Evolutionary conservation across 2,113 vertebrate species (phyloP), one percentile per base, ranked within the genome.

Genomic region (Megatriorchis doriae): DNA sequence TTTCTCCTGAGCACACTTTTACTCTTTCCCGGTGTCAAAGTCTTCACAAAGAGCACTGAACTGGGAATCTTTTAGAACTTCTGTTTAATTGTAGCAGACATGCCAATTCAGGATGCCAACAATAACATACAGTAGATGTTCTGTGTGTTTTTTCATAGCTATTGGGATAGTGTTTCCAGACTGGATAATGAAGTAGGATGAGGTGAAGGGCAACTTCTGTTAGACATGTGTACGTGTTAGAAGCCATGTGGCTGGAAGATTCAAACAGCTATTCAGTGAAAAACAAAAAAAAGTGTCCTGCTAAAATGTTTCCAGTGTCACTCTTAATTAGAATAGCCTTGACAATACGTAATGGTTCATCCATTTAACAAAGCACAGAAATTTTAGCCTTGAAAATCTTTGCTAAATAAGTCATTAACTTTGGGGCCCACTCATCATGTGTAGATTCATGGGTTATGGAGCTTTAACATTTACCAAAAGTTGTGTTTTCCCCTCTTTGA

Each of bases 111-210:
- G 84, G 81, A 80, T 95, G 96, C 93, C 96, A 97, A 96, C 93
- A 96, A 94, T 52, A 96, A 91, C 93, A 91, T 38, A 75, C 88
- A 95, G 95, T 85, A 27, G 96, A 91, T 97, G 73, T 82, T 96
- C 83, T 94, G 93, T 94, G 94, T 77, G 81, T 17, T 93, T 62
- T 87, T 90, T 94, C 89, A 70, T 45, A 18, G 17, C 70, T 89
- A 42, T 36, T 87, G 70, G 88, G 80, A 68, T 52, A 65, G 11
- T 3, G 43, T 50, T 94, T 27, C 94, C 90, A 94, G 83, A 45
- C 61, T 68, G 73, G 77, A 94, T 94, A 96, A 97, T 94, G 86
- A 95, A 94, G 65, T 23, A 70, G 72, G 84, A 93, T 80, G 93
- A 93, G 68, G 86, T 4, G 53, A 88, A 96, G 40, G 77, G 73